These are phyloP conservation scores for Meteorus colon DNA, from an alignment of 2,888 invertebrate species.

Conservation along the genomic window DNA sequence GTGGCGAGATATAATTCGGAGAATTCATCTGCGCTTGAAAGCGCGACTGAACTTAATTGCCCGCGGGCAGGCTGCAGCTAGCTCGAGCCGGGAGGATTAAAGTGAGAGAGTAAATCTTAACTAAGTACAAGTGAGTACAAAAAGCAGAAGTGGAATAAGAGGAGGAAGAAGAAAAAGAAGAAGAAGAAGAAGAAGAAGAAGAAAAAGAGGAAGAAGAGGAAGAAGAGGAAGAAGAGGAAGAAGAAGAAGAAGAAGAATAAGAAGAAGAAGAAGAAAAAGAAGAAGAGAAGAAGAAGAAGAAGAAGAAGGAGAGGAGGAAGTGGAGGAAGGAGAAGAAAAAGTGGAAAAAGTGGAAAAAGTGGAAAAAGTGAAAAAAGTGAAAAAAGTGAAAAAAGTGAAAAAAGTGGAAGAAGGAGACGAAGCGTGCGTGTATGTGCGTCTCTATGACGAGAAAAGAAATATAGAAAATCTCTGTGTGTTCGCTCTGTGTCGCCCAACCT, in stretches of 20 bases:
- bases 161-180: conserved; percentile 27
- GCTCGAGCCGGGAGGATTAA: conserved; percentile 33
- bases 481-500: conserved; percentile 34
- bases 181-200: background rate
- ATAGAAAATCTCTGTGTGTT: conserved; percentile 43
- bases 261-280: no score
- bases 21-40: background rate
- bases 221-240: no score
- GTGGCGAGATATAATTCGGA: conserved; percentile 3
- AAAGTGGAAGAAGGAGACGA: conserved; percentile 22
- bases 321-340: background rate
- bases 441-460: conserved; percentile 32
- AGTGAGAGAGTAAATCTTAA: conserved; percentile 23
- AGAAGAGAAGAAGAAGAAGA: no score
- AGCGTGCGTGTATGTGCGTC: conserved; percentile 35
- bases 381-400: background rate
- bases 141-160: background rate
- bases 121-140: background rate
- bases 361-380: background rate
- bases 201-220: no score
- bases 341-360: background rate
- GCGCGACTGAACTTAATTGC: conserved; percentile 11
- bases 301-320: background rate
- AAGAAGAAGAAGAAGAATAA: no score
- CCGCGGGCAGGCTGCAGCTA: background rate